Evolutionary conservation across 2,888 invertebrate genomes (phyloP), one percentile per base, ranked within the genome.

Genomic region (Cheilosia scutellata): DNA sequence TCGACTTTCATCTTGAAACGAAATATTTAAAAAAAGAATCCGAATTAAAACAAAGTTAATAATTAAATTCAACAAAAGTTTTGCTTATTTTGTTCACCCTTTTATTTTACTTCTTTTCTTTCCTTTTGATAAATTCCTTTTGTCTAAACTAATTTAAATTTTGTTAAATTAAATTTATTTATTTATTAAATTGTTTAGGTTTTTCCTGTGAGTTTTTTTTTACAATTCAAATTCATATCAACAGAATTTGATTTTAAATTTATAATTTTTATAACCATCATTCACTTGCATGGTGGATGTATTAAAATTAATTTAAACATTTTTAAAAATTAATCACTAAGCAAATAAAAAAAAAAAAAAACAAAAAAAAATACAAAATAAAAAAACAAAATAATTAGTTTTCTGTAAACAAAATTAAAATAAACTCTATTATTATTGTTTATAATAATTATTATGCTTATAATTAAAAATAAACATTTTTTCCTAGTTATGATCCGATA

Each of bases 401-500:
- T 63, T 51, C 51, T 58, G 76, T 70, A 44, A 76, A 77, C 51
- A 63, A 71, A 63, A 42, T 5, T 62, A 57, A 51, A 65, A 49
- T 37, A 57, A 51, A 29, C 87, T 74, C 82, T 80, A 68, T 86
- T 82, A 84, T 87, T 88, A 88, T 88, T 88, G 87, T 89, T 88
- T 87, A 87, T 87, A 88, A 88, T 88, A 89, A 88, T 89, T 89
- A 89, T 88, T 89, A 88, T 88, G 88, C 88, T 88, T 89, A 88
- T 89, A 89, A 91, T 90, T 90, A 89, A 88, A 89, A 89, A 88
- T 88, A 87, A 89, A 89, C 88, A 89, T 88, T 89, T 90, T 91
- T 89, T 90, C 90, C 91, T 92, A 92, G 90, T 92, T 92, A 89
- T 92, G 92, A 90, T 92, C 92, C 88, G 90, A 90, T 91, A 92